A percentile compares a stretch with the other conserved stretches of the same genome.
phyloP scores from a whole-genome alignment of 2,888 invertebrate genomes.

The Tetramorium bicarinatum region DNA sequence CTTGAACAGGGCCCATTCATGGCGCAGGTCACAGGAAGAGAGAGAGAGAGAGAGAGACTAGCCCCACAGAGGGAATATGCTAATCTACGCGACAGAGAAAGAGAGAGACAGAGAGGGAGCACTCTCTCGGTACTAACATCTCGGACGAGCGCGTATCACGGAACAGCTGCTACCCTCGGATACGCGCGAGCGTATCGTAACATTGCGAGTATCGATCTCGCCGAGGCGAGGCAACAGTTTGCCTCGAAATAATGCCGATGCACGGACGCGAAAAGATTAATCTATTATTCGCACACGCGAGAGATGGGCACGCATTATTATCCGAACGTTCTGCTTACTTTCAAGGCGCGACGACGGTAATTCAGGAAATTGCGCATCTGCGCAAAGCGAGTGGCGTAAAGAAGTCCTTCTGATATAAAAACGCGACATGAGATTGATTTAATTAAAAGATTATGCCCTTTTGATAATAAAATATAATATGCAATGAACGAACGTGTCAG shows the following conservation, averaged over 20 bases:
- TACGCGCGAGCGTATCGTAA: constrained; percentile 40
- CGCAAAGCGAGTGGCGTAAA: background rate
- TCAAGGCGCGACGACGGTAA: background rate
- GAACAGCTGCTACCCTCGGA: constrained; percentile 51
- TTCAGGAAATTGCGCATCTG: constrained; percentile 20
- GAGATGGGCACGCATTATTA: constrained; percentile 38
- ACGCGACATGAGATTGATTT: background rate
- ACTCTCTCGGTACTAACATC: constrained; percentile 17
- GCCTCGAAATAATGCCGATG: constrained; percentile 53
- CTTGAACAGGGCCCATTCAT: constrained; percentile 78
- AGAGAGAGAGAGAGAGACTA: constrained; percentile 7
- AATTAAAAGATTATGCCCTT: background rate
- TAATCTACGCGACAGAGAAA: constrained; percentile 51
- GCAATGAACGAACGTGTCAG: background rate
- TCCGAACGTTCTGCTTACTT: background rate
- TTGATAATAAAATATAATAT: background rate
- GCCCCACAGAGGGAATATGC: constrained; percentile 39
- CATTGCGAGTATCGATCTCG: constrained; percentile 40
- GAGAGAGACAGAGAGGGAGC: background rate
- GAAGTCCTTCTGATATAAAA: background rate
- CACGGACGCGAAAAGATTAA: constrained; percentile 48
- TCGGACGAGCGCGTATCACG: constrained; percentile 41
- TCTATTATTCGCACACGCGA: constrained; percentile 29
- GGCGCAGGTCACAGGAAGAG: constrained; percentile 55
- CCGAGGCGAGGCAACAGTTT: constrained; percentile 51